Conservation (phyloP, 2,797 vertebrate genomes). For the Vireo griseus region DNA sequence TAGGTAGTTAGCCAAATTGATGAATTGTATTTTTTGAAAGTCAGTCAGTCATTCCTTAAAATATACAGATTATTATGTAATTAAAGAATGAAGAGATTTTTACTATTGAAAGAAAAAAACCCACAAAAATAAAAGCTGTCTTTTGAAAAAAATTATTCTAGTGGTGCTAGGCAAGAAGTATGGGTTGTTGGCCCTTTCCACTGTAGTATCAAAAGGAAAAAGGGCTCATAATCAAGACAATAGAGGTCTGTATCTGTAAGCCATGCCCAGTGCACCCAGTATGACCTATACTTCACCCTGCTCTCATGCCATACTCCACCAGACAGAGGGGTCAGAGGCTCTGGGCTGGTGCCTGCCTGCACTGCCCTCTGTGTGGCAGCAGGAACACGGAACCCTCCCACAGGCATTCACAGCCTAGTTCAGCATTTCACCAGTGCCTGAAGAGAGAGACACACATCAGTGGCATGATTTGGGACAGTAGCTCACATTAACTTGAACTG, state of each 20-base stretch:
- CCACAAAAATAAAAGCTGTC: background rate
- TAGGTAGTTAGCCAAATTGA: background rate
- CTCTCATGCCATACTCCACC: background rate
- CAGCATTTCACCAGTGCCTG: background rate
- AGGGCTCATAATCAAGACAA: background rate
- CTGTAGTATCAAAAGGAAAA: background rate
- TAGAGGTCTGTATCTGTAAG: background rate
- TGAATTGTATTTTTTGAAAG: background rate
- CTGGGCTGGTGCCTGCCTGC: background rate
- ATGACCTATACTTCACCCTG: background rate
- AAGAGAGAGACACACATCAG: background rate
- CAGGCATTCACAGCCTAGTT: background rate
- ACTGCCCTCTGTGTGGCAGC: background rate
- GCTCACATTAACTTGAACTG: background rate
- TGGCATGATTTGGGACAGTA: background rate
- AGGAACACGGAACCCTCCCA: background rate
- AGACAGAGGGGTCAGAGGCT: background rate
- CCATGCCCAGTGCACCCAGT: fast-evolving
- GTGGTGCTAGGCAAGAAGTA: background rate
- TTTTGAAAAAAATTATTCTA: background rate
- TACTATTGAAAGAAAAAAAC: background rate
- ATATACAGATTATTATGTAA: background rate
- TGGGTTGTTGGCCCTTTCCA: background rate
- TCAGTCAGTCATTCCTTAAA: background rate
- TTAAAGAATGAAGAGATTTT: background rate